These are phyloP conservation scores for Drosophila tropicalis DNA, from an alignment of 1,140 invertebrate genomes.

Conservation along the genomic window DNA sequence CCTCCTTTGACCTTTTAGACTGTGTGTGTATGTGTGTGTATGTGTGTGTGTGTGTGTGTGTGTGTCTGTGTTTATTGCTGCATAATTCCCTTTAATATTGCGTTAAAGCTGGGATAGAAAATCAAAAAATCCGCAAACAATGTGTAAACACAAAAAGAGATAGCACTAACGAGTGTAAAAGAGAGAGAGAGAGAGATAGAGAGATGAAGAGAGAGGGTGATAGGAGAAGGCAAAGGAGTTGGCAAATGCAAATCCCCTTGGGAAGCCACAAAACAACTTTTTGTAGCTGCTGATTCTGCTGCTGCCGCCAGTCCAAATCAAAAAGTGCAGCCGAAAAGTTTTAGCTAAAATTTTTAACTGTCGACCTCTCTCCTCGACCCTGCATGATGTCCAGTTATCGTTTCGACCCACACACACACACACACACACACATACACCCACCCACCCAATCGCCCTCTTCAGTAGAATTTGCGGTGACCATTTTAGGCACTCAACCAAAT, in stretches of 20 bases:
- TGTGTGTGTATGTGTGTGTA: neutral
- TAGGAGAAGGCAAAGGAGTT: neutral
- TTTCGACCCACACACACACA: neutral
- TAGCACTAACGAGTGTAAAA: neutral
- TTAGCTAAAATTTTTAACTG: constrained; percentile 12
- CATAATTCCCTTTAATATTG: constrained; percentile 18
- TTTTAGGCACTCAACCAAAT: constrained; percentile 34
- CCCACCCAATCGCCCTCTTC: neutral
- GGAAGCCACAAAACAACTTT: constrained; percentile 33
- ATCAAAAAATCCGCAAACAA: constrained; percentile 33
- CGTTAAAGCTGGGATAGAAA: constrained; percentile 7
- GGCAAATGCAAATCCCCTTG: constrained; percentile 34
- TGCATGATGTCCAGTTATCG: neutral
- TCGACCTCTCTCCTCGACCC: neutral
- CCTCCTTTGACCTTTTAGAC: neutral
- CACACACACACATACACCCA: neutral
- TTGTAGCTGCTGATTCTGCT: constrained; percentile 20
- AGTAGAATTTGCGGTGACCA: constrained; percentile 15
- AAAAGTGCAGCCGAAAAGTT: constrained; percentile 36
- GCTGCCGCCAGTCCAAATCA: constrained; percentile 26
- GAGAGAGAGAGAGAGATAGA: neutral
- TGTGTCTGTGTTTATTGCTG: neutral
- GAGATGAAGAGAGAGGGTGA: neutral
- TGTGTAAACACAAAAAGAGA: constrained; percentile 17
- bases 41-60: neutral